These are phyloP conservation scores for Hydrotaea diabolus DNA, from an alignment of 2,888 invertebrate species.

Conservation along the genomic window DNA sequence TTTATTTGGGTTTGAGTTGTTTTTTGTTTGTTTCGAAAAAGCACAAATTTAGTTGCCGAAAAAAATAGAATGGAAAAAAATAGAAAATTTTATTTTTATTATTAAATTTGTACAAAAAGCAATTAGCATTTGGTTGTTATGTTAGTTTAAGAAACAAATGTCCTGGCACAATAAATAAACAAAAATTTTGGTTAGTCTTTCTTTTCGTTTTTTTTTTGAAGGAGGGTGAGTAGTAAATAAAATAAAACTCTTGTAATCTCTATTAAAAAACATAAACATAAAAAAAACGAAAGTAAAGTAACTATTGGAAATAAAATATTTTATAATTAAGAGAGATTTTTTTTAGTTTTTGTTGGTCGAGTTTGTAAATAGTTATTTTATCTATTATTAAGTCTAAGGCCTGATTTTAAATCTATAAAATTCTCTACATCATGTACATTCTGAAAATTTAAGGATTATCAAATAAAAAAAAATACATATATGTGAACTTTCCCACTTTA, in stretches of 20 bases:
- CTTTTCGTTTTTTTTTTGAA: conserved; percentile 48
- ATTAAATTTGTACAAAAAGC: conserved; percentile 52
- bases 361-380: too few relatives aligned
- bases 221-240: conserved; percentile 33
- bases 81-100: conserved; percentile 55
- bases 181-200: conserved; percentile 37
- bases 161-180: conserved; percentile 78
- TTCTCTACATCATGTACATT: too few relatives aligned
- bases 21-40: conserved; percentile 65
- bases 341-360: too few relatives aligned
- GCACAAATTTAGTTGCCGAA: conserved; percentile 57
- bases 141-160: conserved; percentile 71
- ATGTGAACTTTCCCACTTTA: too few relatives aligned
- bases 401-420: too few relatives aligned
- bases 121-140: conserved; percentile 66
- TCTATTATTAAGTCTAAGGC: too few relatives aligned
- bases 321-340: too few relatives aligned
- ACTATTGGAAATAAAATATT: not conserved
- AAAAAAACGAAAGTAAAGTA: not conserved
- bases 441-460: too few relatives aligned
- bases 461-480: too few relatives aligned
- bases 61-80: conserved; percentile 66
- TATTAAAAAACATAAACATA: conserved; percentile 33
- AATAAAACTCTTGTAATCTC: conserved; percentile 46
- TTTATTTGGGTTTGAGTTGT: conserved; percentile 27